phyloP scores from a whole-genome alignment of 1,140 invertebrate genomes.

The Plutomurus gul region DNA sequence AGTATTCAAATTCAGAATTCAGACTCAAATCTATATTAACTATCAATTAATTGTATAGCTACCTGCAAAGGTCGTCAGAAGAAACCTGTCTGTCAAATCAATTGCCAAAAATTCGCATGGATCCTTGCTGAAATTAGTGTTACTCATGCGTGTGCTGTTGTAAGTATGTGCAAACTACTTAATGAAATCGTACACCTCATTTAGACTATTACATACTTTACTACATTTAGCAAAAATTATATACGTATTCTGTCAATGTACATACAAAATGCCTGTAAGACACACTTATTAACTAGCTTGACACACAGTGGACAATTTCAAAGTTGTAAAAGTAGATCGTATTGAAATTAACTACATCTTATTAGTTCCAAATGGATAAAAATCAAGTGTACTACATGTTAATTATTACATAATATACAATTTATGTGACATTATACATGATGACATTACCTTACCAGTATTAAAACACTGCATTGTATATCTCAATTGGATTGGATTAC shows the following conservation, averaged over 20 bases:
- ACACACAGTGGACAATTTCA: no score
- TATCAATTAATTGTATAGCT: neutral
- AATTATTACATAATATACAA: neutral
- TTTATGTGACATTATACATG: neutral
- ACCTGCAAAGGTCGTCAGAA: neutral
- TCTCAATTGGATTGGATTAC: neutral
- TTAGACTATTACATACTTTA: no score
- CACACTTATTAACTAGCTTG: no score
- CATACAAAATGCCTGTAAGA: no score
- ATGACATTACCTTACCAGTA: constrained; percentile 24
- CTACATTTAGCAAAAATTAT: no score
- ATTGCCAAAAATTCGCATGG: constrained; percentile 21
- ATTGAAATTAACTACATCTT: no score
- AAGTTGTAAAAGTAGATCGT: no score
- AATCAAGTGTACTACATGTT: neutral
- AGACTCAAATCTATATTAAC: constrained; percentile 16
- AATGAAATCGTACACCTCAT: no score
- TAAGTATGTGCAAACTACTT: no score
- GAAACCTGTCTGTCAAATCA: constrained; percentile 20
- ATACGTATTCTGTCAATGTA: no score
- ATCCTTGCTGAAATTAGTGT: constrained; percentile 19
- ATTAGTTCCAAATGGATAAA: no score
- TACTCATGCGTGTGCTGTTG: no score
- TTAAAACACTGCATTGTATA: constrained; percentile 13
- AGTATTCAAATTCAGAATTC: constrained; percentile 20